Base-by-base conservation (phyloP, 30 jellyfish, hydroid and myxozoan genomes). In the Aurelia aurita complex sp. Pacific region DNA sequence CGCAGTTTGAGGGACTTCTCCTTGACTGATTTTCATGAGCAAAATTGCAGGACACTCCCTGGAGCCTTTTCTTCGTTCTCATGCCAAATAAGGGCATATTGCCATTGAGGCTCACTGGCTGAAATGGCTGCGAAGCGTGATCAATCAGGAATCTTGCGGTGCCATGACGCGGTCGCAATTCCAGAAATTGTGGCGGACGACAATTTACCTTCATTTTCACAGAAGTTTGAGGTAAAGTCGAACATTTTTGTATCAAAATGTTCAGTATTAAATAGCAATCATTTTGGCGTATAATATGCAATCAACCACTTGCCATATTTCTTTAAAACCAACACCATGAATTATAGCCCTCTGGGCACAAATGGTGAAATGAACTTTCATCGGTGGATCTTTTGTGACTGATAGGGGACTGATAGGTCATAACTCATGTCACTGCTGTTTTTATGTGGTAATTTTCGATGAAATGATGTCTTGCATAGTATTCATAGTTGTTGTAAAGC, bases 1-100 rank as follows among this genome's bases (percentile, higher is more conserved):
- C 33, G 69, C 35, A 61, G 29, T 4, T 61, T 61, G 69, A 61
- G 10, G 69, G 69, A 61, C 69, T 61, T 61, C 69, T 61, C 69
- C 69, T 61, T 61, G 69, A 61, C 69, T 33, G 69, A 61, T 17
- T 61, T 61, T 61, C 69, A 61, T 1, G 69, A 61, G 35, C 29
- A 61, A 61, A 61, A 8, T 17, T 3, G 1, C 69, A 61, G 34
- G 69, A 16, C 34, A 61, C 10, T 10, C 34, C 69, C 69, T 3
- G 4, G 35, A 61, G 69, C 69, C 69, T 61, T 33, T 23, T 61
- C 35, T 61, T 61, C 69, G 10, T 16, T 1, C 29, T 23, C 1
- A 61, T 12, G 35, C 35, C 7, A 16, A 16, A 23, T 61, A 16
- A 16, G 69, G 69, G 8, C 35, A 23, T 12, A 61, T 61, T 3